phyloP scores from a whole-genome alignment of 2,888 invertebrate genomes.

The Panopea generosa region DNA sequence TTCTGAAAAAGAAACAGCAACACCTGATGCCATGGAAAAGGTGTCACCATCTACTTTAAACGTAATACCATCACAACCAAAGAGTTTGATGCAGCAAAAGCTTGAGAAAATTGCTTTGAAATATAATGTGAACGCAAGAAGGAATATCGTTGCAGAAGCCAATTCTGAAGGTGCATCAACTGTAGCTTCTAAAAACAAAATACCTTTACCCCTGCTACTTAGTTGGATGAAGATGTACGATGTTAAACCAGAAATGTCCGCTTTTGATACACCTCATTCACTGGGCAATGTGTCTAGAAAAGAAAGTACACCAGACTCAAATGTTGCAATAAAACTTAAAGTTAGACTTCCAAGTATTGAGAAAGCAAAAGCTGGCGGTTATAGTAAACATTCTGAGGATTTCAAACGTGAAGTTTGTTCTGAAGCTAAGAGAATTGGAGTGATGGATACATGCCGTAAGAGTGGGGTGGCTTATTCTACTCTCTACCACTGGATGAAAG shows the following conservation, averaged over 20 bases:
- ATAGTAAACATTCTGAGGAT: constrained; percentile 27
- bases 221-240: constrained; percentile 58
- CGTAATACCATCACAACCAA: constrained; percentile 17
- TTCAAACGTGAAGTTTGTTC: constrained; percentile 29
- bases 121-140: constrained; percentile 32
- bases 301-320: constrained; percentile 19
- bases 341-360: constrained; percentile 49
- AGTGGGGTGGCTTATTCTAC: constrained; percentile 47
- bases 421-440: constrained; percentile 37
- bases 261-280: not conserved
- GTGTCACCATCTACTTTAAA: not conserved
- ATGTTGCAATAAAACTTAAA: constrained; percentile 25
- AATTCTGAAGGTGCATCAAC: constrained; percentile 37
- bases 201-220: constrained; percentile 53
- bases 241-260: constrained; percentile 4
- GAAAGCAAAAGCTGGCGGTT: constrained; percentile 6
- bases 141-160: constrained; percentile 45
- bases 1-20: not conserved
- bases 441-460: constrained; percentile 19
- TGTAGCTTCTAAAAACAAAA: constrained; percentile 41
- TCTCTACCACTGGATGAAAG: constrained; percentile 51
- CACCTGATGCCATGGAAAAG: not conserved
- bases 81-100: constrained; percentile 58
- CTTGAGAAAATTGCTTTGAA: constrained; percentile 41
- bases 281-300: constrained; percentile 18